A percentile compares a stretch with the other conserved stretches of the same genome.
Evolutionary conservation across 35 echinoderm and acorn worm species (phyloP).

Genomic region (Strongylocentrotus purpuratus): DNA sequence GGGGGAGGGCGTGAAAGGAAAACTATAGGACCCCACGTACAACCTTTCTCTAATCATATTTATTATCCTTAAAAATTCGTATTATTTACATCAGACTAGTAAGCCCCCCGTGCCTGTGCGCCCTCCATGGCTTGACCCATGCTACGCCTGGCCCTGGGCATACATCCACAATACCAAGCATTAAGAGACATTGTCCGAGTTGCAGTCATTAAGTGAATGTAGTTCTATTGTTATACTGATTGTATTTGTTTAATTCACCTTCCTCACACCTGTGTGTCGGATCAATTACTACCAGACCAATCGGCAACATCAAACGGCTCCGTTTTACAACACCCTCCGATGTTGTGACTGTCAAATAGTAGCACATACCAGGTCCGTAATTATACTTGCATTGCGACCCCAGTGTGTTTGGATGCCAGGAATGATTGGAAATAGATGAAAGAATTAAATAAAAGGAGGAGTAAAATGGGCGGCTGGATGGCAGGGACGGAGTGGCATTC

Average conservation of each 20-base stretch:
- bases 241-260: constrained; percentile 44
- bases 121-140: background rate
- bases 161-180: background rate
- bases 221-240: background rate
- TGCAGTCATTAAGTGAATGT: background rate
- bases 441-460: background rate
- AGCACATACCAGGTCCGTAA: constrained; percentile 29
- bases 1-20: too few species aligned
- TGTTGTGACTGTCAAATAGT: constrained; percentile 28
- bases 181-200: background rate
- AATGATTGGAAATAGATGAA: constrained; percentile 2
- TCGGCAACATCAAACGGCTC: constrained; percentile 34
- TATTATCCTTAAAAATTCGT: too few species aligned
- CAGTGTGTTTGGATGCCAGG: constrained; percentile 4
- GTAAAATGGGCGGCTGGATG: background rate
- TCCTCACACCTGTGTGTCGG: constrained; percentile 30
- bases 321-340: constrained; percentile 16
- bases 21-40: too few species aligned
- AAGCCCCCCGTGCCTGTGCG: background rate
- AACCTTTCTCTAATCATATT: too few species aligned
- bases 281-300: background rate
- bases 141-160: too few species aligned
- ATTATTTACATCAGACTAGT: too few species aligned
- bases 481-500: background rate
- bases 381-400: constrained; percentile 14